Evolutionary conservation across 2,113 vertebrate genomes (phyloP).

Genomic region (Podilymbus podiceps): DNA sequence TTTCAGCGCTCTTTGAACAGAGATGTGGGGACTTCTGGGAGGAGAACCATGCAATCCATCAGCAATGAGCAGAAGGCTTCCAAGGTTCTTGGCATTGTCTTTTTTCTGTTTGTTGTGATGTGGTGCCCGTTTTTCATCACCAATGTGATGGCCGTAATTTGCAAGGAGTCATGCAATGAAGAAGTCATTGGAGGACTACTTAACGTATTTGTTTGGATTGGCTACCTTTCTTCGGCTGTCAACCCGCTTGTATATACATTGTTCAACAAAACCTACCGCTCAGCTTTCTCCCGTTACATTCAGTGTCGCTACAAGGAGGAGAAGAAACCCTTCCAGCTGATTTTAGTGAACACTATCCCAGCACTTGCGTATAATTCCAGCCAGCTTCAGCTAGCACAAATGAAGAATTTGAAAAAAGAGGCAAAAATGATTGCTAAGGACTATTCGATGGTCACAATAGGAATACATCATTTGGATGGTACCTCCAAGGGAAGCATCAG

Average conservation of each 20-base stretch:
- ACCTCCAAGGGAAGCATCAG: slow-evolving; percentile 40
- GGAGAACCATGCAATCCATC: slow-evolving; percentile 92
- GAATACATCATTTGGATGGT: slow-evolving; percentile 57
- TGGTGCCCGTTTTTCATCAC: slow-evolving; percentile 98
- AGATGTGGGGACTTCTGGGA: slow-evolving; percentile 73
- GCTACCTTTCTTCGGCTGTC: slow-evolving; percentile 93
- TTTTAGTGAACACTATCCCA: slow-evolving; percentile 93
- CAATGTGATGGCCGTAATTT: slow-evolving; percentile 90
- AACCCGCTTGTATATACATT: slow-evolving; percentile 94
- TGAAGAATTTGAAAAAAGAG: slow-evolving; percentile 73
- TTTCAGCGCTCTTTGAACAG: slow-evolving; percentile 85
- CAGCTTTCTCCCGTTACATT: slow-evolving; percentile 89
- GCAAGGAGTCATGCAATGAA: slow-evolving; percentile 80
- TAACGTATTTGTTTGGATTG: slow-evolving; percentile 96
- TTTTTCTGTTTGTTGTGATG: slow-evolving; percentile 96
- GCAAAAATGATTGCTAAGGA: slow-evolving; percentile 68
- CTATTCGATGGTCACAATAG: slow-evolving; percentile 65
- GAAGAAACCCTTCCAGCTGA: slow-evolving; percentile 89
- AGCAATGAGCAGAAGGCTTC: slow-evolving; percentile 96
- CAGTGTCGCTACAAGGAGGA: slow-evolving; percentile 88
- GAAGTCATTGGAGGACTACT: slow-evolving; percentile 82
- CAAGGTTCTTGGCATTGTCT: slow-evolving; percentile 96
- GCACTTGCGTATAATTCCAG: slow-evolving; percentile 87
- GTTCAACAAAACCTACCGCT: slow-evolving; percentile 94
- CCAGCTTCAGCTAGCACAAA: slow-evolving; percentile 77